A percentile compares a stretch with the other conserved stretches of the same genome.
Evolutionary conservation across 1,140 invertebrate species (phyloP).

Genomic region (Hesperophylax magnus): DNA sequence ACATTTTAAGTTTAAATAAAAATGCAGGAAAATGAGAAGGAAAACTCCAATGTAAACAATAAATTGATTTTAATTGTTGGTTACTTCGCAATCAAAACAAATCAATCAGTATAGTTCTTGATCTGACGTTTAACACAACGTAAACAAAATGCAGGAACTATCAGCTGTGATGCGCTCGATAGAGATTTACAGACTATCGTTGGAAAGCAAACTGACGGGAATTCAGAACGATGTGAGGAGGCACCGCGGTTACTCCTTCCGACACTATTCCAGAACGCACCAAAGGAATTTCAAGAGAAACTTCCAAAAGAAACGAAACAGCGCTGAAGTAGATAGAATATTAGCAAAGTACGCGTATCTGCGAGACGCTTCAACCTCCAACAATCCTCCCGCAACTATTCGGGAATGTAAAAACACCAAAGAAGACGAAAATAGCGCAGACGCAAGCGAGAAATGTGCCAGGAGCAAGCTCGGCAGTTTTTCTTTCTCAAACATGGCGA

Average conservation of each 20-base stretch:
- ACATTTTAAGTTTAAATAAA: neutral
- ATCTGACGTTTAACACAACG: neutral
- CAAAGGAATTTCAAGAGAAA: slow-evolving; percentile 43
- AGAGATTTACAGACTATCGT: slow-evolving; percentile 46
- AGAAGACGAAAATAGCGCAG: slow-evolving; percentile 2
- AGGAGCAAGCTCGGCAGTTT: neutral
- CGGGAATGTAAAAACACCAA: slow-evolving; percentile 12
- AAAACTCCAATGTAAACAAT: no score
- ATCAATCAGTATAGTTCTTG: no score
- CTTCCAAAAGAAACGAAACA: slow-evolving; percentile 44
- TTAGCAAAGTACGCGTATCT: slow-evolving; percentile 48
- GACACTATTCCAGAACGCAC: neutral
- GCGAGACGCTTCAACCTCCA: neutral
- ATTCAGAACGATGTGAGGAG: neutral
- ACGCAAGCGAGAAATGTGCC: slow-evolving; percentile 12
- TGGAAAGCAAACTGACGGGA: slow-evolving; percentile 20
- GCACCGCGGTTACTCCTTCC: neutral
- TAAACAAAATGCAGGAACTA: slow-evolving; percentile 48
- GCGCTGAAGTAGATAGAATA: slow-evolving; percentile 49
- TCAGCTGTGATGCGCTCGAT: slow-evolving; percentile 50
- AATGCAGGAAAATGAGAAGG: slow-evolving; percentile 34
- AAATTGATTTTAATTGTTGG: neutral
- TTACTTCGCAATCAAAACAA: neutral
- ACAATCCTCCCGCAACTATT: neutral
- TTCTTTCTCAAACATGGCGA: slow-evolving; percentile 4